These are phyloP conservation scores for Augiades crinisus DNA, from an alignment of 2,888 invertebrate species.

Conservation along the genomic window DNA sequence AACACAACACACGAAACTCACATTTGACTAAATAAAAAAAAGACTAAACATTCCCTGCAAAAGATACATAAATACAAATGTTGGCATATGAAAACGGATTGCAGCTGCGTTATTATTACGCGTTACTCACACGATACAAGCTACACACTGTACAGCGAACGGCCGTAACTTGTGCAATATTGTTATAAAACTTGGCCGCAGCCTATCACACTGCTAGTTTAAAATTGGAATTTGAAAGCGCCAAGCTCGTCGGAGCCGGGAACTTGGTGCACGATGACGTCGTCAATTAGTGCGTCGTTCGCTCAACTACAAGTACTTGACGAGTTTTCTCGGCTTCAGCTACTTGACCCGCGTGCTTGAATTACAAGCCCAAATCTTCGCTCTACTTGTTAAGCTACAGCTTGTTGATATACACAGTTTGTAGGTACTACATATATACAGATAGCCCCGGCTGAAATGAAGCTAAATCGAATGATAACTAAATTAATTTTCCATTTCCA, in stretches of 20 bases:
- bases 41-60: no score
- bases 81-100: background rate
- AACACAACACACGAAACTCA: no score
- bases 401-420: background rate
- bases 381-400: no score
- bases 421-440: no score
- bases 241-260: constrained; percentile 54
- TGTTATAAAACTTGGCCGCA: constrained; percentile 56
- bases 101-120: background rate
- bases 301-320: constrained; percentile 35
- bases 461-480: no score
- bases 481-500: no score
- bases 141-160: background rate
- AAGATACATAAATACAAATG: background rate
- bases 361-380: constrained; percentile 15
- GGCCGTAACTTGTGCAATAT: constrained; percentile 33
- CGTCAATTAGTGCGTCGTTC: constrained; percentile 66
- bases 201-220: constrained; percentile 57
- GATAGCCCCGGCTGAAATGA: no score
- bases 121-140: background rate
- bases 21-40: no score
- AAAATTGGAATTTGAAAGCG: constrained; percentile 65
- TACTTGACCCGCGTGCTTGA: constrained; percentile 23
- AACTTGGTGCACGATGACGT: constrained; percentile 65
- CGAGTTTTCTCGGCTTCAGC: constrained; percentile 11